phyloP scores from a whole-genome alignment of 2,113 vertebrate species.

The Heterocephalus glaber region DNA sequence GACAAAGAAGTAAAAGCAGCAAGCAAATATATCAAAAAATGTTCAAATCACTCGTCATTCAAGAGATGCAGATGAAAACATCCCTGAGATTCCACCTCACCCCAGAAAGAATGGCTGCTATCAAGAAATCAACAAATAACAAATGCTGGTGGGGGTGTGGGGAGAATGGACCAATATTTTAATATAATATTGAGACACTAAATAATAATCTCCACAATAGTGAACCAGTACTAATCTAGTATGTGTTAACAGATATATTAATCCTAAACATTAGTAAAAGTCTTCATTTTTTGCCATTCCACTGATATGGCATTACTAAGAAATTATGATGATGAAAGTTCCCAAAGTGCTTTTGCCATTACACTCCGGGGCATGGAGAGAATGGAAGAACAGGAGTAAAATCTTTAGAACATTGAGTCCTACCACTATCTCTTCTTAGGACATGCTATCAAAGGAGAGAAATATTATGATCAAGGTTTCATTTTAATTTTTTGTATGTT shows the following conservation, averaged over 20 bases:
- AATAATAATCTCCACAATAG: background rate
- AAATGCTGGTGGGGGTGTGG: no score
- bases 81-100: no score
- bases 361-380: rapidly evolving
- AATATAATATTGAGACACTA: background rate
- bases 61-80: no score
- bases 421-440: background rate
- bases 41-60: no score
- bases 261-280: background rate
- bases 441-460: background rate
- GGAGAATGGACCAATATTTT: background rate
- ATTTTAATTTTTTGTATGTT: conserved; percentile 11
- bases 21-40: no score
- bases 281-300: background rate
- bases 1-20: no score
- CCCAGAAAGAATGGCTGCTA: no score
- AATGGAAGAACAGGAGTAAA: background rate
- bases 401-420: background rate
- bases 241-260: background rate
- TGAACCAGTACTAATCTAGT: background rate
- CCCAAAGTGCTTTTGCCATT: background rate
- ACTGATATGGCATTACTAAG: background rate
- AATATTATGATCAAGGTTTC: conserved; percentile 39
- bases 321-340: background rate
- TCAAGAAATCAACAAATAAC: no score